Conservation (phyloP, 2,888 invertebrate genomes). For the Leptopilina myrica region DNA sequence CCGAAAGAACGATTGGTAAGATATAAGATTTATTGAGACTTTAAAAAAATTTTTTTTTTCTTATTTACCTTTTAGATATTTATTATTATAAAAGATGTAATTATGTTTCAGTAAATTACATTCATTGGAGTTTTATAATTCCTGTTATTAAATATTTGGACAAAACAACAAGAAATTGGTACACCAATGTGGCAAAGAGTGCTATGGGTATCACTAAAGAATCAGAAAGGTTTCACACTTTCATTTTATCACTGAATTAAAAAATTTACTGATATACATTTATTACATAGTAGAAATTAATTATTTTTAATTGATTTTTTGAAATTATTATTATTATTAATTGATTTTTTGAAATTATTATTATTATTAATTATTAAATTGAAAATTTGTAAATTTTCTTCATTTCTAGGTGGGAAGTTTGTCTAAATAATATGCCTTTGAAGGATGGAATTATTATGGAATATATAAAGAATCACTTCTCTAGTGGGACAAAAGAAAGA, state of each 20-base stretch:
- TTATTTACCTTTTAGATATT: background rate
- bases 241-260: background rate
- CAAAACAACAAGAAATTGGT: background rate
- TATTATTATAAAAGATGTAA: background rate
- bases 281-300: too few species aligned
- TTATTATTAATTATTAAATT: background rate
- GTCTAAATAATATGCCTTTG: slow-evolving; percentile 43
- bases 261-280: too few species aligned
- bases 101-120: slow-evolving; percentile 14
- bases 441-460: slow-evolving; percentile 47
- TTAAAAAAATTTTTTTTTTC: too few species aligned
- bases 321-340: too few species aligned
- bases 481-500: slow-evolving; percentile 8
- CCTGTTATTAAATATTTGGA: slow-evolving; percentile 25
- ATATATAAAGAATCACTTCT: slow-evolving; percentile 41
- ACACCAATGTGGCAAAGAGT: background rate
- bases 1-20: slow-evolving; percentile 31
- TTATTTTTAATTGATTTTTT: too few species aligned
- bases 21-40: background rate
- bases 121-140: slow-evolving; percentile 27
- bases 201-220: background rate
- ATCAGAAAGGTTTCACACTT: slow-evolving; percentile 7
- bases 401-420: slow-evolving; percentile 49
- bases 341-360: too few species aligned
- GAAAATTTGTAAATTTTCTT: background rate